These are phyloP conservation scores for Colostygia pectinataria DNA, from an alignment of 2,888 invertebrate species.

Conservation along the genomic window DNA sequence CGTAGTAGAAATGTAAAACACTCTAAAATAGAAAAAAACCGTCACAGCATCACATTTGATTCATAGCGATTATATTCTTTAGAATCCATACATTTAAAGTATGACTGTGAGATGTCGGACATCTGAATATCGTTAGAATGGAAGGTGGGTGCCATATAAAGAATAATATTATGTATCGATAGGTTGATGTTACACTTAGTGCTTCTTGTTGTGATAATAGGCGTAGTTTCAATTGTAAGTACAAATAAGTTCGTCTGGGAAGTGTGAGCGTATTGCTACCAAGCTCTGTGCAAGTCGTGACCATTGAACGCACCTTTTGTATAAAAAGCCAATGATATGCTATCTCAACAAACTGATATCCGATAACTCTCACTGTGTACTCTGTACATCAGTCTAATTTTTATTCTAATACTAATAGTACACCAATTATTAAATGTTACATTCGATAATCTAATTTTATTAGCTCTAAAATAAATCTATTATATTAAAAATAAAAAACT, in stretches of 20 bases:
- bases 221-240: constrained; percentile 58
- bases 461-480: constrained; percentile 16
- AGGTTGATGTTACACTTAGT: constrained; percentile 59
- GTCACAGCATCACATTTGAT: constrained; percentile 2
- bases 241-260: constrained; percentile 74
- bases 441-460: constrained; percentile 6
- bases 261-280: constrained; percentile 80
- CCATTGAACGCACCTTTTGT: constrained; percentile 59
- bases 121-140: constrained; percentile 43
- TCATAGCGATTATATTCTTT: no score
- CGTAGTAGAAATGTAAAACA: constrained; percentile 8
- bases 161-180: constrained; percentile 48
- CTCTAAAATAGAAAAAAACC: constrained; percentile 2
- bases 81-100: constrained; percentile 15
- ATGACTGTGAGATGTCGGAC: constrained; percentile 19
- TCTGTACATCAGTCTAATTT: constrained; percentile 13
- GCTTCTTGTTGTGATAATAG: constrained; percentile 69
- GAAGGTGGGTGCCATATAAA: constrained; percentile 76
- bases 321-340: constrained; percentile 69
- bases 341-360: constrained; percentile 41
- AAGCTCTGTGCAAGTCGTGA: constrained; percentile 78
- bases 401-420: constrained; percentile 8
- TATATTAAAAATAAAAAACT: constrained; percentile 11
- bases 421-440: constrained; percentile 15
- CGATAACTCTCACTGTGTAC: constrained; percentile 24